Conservation (phyloP, 2,888 invertebrate species). For the Ophion ventricosus region DNA sequence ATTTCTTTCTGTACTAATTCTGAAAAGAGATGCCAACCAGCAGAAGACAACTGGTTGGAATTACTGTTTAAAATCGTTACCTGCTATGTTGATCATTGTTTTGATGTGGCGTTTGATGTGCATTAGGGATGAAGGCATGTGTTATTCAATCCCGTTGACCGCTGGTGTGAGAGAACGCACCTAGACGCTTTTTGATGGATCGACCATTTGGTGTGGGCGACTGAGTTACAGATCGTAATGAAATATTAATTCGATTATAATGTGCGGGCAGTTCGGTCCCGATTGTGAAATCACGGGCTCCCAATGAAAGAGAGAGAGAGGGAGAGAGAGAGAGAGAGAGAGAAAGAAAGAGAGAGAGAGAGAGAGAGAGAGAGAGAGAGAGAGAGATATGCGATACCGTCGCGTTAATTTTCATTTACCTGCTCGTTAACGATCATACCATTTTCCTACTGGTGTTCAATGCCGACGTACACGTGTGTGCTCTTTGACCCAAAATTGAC, state of each 20-base stretch:
- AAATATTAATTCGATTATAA: conserved; percentile 64
- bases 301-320: conserved; percentile 2
- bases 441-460: conserved; percentile 44
- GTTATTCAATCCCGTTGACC: conserved; percentile 9
- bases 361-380: not conserved
- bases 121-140: not conserved
- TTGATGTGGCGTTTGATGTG: conserved; percentile 10
- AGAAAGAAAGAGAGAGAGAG: too few species aligned
- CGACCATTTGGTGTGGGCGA: not conserved
- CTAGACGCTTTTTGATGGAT: conserved; percentile 47
- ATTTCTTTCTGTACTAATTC: not conserved
- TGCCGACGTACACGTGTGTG: not conserved
- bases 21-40: not conserved
- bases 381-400: not conserved
- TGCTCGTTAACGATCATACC: conserved; percentile 32
- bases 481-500: not conserved
- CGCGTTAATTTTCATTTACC: conserved; percentile 25
- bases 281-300: conserved; percentile 18
- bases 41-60: not conserved
- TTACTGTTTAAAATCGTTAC: not conserved
- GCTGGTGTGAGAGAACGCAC: not conserved
- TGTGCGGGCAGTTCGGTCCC: conserved; percentile 28
- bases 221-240: conserved; percentile 22
- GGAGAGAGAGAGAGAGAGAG: too few species aligned
- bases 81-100: not conserved